A percentile compares a stretch with the other conserved stretches of the same genome.
phyloP scores from a whole-genome alignment of 2,113 vertebrate species.

The Bufo gargarizans region DNA sequence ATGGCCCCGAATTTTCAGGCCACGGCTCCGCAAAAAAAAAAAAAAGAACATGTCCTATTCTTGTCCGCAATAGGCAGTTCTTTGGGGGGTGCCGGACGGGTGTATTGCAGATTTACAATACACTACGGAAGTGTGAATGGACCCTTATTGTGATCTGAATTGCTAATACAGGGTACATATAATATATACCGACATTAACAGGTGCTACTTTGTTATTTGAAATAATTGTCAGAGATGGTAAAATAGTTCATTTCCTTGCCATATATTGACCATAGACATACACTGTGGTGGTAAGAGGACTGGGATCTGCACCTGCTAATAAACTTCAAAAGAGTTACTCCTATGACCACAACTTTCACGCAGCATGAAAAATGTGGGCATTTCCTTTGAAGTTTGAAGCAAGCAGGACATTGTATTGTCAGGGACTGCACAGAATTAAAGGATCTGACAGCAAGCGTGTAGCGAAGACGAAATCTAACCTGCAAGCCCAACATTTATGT shows the following conservation, averaged over 20 bases:
- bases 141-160: no score
- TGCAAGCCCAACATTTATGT: background rate
- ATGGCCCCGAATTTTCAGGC: no score
- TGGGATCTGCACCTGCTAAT: conserved; percentile 21
- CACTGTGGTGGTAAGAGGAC: background rate
- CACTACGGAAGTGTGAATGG: no score
- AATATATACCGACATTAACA: no score
- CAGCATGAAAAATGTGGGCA: conserved; percentile 45
- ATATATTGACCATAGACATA: background rate
- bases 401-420: conserved; percentile 37
- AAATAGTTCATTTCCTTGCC: background rate
- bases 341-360: conserved; percentile 20
- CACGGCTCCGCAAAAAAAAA: no score
- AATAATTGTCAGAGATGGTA: background rate
- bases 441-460: conserved; percentile 61
- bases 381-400: conserved; percentile 40
- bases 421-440: conserved; percentile 33
- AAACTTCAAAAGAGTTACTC: conserved; percentile 27
- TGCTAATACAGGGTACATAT: no score
- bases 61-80: no score
- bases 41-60: no score
- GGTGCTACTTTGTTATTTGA: background rate
- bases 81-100: no score
- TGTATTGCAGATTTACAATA: no score
- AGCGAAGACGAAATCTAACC: background rate